Conservation (phyloP, 2,113 vertebrate genomes). For the Hipposideros armiger region DNA sequence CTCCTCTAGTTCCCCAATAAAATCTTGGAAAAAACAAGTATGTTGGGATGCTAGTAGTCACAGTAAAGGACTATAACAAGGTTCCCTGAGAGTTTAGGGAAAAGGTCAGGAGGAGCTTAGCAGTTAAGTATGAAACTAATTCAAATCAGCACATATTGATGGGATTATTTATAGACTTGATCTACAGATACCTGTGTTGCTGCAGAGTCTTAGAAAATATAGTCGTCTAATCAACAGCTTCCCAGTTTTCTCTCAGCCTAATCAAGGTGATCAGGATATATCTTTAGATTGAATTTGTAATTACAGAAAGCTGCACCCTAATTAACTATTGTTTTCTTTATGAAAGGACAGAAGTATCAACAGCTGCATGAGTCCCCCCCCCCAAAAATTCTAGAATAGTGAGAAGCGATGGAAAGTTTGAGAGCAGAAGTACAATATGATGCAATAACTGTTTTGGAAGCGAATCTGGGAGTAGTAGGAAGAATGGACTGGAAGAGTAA, state of each 20-base stretch:
- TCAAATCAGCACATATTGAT: background rate
- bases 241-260: conserved; percentile 24
- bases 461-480: background rate
- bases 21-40: background rate
- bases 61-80: background rate
- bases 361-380: background rate
- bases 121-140: background rate
- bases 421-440: background rate
- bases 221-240: background rate
- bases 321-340: conserved; percentile 48
- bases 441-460: background rate
- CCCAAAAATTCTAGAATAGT: background rate
- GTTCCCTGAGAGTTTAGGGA: background rate
- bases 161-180: conserved; percentile 42
- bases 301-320: background rate
- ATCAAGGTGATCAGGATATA: conserved; percentile 26
- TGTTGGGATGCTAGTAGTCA: background rate
- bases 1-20: no score
- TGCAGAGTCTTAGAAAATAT: conserved; percentile 30
- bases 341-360: background rate
- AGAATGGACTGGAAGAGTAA: background rate
- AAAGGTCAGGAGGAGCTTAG: background rate
- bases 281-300: conserved; percentile 49
- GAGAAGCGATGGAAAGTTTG: background rate
- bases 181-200: background rate